Conservation (phyloP, 2,888 invertebrate genomes). For the Eristalinus sepulchralis region DNA sequence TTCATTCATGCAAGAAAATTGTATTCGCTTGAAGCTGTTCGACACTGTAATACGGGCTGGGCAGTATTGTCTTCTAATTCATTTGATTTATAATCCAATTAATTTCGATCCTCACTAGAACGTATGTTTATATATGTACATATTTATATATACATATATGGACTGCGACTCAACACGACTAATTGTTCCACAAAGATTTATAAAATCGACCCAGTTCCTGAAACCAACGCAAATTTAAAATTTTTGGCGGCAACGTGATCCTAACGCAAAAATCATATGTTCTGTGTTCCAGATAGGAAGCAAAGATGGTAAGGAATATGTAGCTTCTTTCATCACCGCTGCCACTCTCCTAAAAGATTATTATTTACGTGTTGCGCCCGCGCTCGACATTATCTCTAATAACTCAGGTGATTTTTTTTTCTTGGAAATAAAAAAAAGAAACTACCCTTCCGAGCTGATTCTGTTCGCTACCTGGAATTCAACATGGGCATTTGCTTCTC, state of each 20-base stretch:
- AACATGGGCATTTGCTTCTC: constrained; percentile 43
- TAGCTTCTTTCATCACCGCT: background rate
- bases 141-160: background rate
- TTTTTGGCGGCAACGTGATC: constrained; percentile 46
- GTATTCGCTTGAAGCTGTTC: background rate
- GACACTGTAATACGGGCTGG: constrained; percentile 19
- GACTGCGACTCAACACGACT: too few relatives aligned
- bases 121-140: background rate
- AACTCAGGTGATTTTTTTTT: constrained; percentile 64
- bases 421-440: constrained; percentile 38
- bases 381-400: constrained; percentile 64
- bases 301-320: background rate
- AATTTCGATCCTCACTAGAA: constrained; percentile 25
- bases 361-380: constrained; percentile 62
- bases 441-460: background rate
- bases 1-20: constrained; percentile 52
- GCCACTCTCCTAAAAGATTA: background rate
- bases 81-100: constrained; percentile 61
- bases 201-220: constrained; percentile 61
- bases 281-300: constrained; percentile 5
- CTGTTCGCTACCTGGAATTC: constrained; percentile 56
- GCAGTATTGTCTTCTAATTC: constrained; percentile 20
- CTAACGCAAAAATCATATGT: constrained; percentile 44
- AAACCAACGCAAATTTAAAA: constrained; percentile 23
- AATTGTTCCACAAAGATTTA: background rate